Base-by-base conservation (phyloP, 1,140 invertebrate genomes). In the Marisa cornuarietis region DNA sequence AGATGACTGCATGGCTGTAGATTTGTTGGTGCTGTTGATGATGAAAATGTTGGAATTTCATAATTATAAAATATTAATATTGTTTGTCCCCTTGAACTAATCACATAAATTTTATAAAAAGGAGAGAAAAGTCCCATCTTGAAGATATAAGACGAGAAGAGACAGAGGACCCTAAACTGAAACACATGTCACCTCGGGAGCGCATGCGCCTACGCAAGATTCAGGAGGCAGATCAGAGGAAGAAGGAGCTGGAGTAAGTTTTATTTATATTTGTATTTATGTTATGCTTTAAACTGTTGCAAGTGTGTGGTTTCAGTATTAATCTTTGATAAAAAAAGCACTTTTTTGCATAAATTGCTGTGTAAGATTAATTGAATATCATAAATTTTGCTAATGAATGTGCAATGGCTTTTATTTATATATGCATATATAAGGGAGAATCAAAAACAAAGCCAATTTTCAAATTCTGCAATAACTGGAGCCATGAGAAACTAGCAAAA, bases 191-290 rank as follows among this genome's bases (percentile, higher is more conserved):
- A 14, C 87, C 90, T 4, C 78, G 90, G 52, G 89, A 91, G 72
- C 86, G 88, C 71, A 87, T 90, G 87, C 81, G 88, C 49, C 63
- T 89, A 61, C 80, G 85, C 76, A 91, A 90, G 77, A 80, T 86
- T 79, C 77, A 85, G 68, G 80, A 88, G 76, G 88, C 90, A 49
- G 89, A 91, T 72, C 81, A 81, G 63, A 82, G 88, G 79, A 88
- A 85, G 14, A 80, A 85, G 54, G 79, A 85, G 78, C 78, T 89
- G 52, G 83, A 82, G 89, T 89, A 80, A 80, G 83, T 69, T 6
- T 72, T 22, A 6, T 8, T 16, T 52, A n/a, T 42, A 54, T 54
- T 26, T 75, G 26, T 24, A 58, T 42, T 42, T 42, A 42, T 42
- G 31, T 6, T 42, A 22, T 65, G 2, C 18, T 65, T 20, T 65